A percentile compares a stretch with the other conserved stretches of the same genome.
Evolutionary conservation across 2,797 vertebrate genomes (phyloP).

Genomic region (Pipistrellus pygmaeus): DNA sequence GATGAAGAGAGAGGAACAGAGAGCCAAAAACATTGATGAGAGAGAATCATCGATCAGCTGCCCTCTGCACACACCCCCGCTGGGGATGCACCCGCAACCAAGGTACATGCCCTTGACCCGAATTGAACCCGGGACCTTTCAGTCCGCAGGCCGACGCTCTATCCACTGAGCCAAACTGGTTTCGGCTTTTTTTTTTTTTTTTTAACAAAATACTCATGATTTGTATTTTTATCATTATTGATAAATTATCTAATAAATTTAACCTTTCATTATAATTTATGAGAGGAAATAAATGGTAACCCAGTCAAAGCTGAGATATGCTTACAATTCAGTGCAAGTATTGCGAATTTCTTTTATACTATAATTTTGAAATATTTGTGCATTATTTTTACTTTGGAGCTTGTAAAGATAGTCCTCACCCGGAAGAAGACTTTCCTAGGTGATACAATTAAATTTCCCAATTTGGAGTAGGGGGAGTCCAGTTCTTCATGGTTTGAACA

Average conservation of each 20-base stretch:
- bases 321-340: not conserved
- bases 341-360: not conserved
- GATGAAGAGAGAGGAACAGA: no score
- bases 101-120: no score
- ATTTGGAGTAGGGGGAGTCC: not conserved
- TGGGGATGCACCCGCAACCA: no score
- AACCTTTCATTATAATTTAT: constrained; percentile 58
- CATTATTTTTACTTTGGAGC: constrained; percentile 43
- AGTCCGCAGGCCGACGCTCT: no score
- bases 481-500: constrained; percentile 37
- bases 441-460: constrained; percentile 27
- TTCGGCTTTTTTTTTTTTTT: not conserved
- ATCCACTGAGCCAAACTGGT: no score
- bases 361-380: not conserved
- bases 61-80: no score
- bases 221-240: constrained; percentile 54
- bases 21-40: no score
- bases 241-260: constrained; percentile 48
- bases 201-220: constrained; percentile 17
- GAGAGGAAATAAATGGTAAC: constrained; percentile 26
- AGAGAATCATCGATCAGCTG: no score
- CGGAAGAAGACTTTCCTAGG: not conserved
- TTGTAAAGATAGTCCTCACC: constrained; percentile 10
- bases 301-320: not conserved
- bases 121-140: no score